Evolutionary conservation across 2,113 vertebrate species (phyloP).

Genomic region (Albula goreensis): DNA sequence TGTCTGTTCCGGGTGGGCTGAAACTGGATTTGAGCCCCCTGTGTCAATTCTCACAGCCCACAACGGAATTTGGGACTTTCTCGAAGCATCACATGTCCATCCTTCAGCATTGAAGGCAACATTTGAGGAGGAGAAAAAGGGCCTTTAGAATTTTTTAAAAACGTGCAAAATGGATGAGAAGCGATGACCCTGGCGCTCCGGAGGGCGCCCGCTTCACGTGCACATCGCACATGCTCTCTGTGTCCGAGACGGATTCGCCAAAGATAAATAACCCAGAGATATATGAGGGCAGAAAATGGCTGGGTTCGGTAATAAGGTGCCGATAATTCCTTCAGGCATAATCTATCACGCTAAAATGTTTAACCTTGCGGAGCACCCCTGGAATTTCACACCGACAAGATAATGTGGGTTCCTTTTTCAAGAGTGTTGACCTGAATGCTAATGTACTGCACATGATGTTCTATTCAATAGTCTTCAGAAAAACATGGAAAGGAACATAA

Average conservation of each 20-base stretch:
- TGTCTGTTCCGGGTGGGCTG: conserved; percentile 16
- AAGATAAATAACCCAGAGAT: not conserved
- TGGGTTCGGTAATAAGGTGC: not conserved
- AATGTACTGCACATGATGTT: too few species aligned
- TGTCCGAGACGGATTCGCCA: not conserved
- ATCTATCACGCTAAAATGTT: not conserved
- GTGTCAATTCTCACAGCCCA: conserved; percentile 60
- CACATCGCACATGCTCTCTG: not conserved
- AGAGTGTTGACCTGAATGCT: not conserved
- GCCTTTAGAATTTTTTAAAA: not conserved
- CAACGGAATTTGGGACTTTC: conserved; percentile 53
- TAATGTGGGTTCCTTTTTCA: not conserved
- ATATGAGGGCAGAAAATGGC: not conserved
- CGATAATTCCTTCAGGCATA: not conserved
- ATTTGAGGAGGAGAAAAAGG: not conserved
- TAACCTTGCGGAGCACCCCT: not conserved
- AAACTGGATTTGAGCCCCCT: conserved; percentile 40
- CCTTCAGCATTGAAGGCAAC: not conserved
- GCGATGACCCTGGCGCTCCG: not conserved
- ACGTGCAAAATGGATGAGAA: not conserved
- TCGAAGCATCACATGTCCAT: conserved; percentile 5
- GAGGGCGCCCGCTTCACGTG: not conserved
- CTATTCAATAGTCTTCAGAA: too few species aligned
- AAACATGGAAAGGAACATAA: too few species aligned
- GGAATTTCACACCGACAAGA: not conserved